Conservation (phyloP, 2,888 invertebrate genomes). For the Morpho deidamia region DNA sequence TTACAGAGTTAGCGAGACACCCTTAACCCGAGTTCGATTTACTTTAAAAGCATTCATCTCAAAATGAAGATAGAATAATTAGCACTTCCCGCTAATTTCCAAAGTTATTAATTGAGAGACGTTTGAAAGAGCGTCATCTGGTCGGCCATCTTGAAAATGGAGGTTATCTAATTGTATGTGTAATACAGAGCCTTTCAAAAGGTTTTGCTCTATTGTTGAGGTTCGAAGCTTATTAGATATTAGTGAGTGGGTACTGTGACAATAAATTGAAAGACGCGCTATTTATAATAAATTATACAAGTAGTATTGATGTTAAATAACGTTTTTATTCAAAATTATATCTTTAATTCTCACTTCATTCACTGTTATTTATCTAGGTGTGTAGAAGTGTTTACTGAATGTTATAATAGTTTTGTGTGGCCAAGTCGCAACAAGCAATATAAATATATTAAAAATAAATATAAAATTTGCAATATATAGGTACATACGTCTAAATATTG, state of each 20-base stretch:
- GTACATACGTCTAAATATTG: no score
- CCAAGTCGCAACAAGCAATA: no score
- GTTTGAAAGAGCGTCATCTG: slow-evolving; percentile 67
- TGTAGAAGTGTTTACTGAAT: no score
- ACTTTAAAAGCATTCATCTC: slow-evolving; percentile 21
- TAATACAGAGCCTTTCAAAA: slow-evolving; percentile 14
- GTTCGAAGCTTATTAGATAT: neutral
- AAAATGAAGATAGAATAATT: slow-evolving; percentile 67
- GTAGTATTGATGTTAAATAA: no score
- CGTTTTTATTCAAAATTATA: no score
- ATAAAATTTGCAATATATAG: no score
- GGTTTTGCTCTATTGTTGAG: slow-evolving; percentile 13
- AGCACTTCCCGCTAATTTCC: slow-evolving; percentile 64
- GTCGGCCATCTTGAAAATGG: slow-evolving; percentile 29
- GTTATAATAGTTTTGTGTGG: no score
- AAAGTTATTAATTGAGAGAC: slow-evolving; percentile 71
- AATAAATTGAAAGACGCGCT: neutral
- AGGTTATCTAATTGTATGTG: slow-evolving; percentile 31
- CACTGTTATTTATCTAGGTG: no score
- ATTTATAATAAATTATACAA: no score
- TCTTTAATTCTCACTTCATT: no score
- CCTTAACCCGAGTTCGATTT: slow-evolving; percentile 32
- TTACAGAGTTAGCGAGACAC: slow-evolving; percentile 2
- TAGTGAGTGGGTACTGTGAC: neutral
- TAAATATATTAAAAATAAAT: no score